Evolutionary conservation across 2,113 vertebrate species (phyloP).

Genomic region (Apteryx owenii): DNA sequence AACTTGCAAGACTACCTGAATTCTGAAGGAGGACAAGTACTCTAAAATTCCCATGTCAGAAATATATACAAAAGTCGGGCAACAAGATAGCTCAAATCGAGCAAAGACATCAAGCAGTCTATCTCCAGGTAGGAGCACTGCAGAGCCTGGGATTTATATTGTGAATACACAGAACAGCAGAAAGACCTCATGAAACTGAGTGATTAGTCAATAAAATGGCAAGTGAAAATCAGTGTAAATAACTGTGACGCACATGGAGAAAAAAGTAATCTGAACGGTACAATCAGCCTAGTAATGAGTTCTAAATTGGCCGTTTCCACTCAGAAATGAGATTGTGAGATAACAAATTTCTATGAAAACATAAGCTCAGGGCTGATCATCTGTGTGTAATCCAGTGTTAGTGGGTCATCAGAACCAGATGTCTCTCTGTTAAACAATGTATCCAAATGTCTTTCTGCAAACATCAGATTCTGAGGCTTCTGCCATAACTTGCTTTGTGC

Average conservation of each 20-base stretch:
- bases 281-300: constrained; percentile 33
- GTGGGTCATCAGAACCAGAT: neutral
- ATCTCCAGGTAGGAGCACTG: neutral
- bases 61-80: neutral
- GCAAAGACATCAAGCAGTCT: neutral
- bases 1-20: neutral
- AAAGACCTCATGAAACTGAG: neutral
- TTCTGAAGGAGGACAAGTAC: neutral
- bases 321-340: neutral
- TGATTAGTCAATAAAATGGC: constrained; percentile 52
- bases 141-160: neutral
- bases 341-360: constrained; percentile 42
- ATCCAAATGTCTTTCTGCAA: neutral
- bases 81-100: neutral
- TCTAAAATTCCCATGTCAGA: neutral
- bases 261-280: constrained; percentile 25
- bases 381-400: neutral
- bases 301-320: constrained; percentile 26
- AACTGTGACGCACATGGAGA: constrained; percentile 14
- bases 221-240: constrained; percentile 50
- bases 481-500: neutral
- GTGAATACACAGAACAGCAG: neutral
- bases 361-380: neutral
- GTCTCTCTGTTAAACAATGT: neutral
- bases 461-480: neutral